phyloP scores from a whole-genome alignment of 2,113 vertebrate genomes.

The Arvicanthis niloticus region DNA sequence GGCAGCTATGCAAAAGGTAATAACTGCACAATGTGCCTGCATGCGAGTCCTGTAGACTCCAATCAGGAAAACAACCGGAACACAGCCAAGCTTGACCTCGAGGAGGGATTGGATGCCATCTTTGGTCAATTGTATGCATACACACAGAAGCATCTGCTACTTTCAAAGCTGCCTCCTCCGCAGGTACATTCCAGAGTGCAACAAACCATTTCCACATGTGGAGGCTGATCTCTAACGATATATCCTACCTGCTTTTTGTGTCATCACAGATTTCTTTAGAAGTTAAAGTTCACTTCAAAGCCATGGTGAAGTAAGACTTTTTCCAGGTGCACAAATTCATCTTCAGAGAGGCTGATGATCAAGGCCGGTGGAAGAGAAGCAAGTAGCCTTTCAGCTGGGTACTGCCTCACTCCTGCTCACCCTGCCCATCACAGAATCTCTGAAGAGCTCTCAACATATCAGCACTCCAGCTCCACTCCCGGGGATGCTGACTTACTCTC shows the following conservation, averaged over 20 bases:
- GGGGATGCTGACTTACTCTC: neutral
- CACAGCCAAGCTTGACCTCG: neutral
- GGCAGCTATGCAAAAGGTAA: neutral
- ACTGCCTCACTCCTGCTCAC: neutral
- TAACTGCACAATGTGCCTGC: neutral
- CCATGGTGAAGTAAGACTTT: conserved; percentile 20
- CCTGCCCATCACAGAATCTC: neutral
- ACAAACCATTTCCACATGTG: conserved; percentile 73
- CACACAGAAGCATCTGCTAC: conserved; percentile 73
- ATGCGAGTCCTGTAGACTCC: neutral
- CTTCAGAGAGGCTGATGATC: conserved; percentile 28
- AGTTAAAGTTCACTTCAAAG: conserved; percentile 79
- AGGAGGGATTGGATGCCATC: neutral
- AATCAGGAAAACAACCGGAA: neutral
- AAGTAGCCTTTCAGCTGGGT: neutral
- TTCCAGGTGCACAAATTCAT: conserved; percentile 60
- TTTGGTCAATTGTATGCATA: neutral
- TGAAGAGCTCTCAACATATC: neutral
- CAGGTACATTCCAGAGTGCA: conserved; percentile 74
- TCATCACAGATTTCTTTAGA: conserved; percentile 71
- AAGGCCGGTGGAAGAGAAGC: neutral
- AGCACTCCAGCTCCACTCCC: neutral
- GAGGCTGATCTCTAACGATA: neutral
- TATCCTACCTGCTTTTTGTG: conserved; percentile 69
- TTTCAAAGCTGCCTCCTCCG: conserved; percentile 57